These are phyloP conservation scores for Mugil cephalus DNA, from an alignment of 2,113 vertebrate genomes.

Conservation along the genomic window DNA sequence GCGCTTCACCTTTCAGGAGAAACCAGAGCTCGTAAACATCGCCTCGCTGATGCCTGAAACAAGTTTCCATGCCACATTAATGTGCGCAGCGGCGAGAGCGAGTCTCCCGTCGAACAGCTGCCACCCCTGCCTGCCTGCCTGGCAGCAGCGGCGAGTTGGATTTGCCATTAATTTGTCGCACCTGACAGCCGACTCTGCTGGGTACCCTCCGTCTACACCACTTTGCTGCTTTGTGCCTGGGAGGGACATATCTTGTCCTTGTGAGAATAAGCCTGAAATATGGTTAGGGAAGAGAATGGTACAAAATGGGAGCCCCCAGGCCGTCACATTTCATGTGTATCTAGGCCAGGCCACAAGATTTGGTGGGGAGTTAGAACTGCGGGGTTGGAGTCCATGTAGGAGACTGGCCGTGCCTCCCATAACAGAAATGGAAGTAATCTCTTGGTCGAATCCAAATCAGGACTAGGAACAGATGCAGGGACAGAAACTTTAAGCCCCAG, in stretches of 20 bases:
- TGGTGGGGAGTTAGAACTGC: slow-evolving; percentile 45
- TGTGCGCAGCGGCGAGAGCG: slow-evolving; percentile 50
- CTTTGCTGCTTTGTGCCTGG: slow-evolving; percentile 68
- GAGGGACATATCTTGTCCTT: slow-evolving; percentile 65
- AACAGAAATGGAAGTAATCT: slow-evolving; percentile 27
- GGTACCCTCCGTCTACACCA: slow-evolving; percentile 65
- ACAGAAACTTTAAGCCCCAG: slow-evolving; percentile 7
- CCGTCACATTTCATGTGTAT: slow-evolving; percentile 69
- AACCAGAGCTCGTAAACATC: slow-evolving; percentile 72
- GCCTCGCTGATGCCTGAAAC: slow-evolving; percentile 69
- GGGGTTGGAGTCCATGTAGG: slow-evolving; percentile 21
- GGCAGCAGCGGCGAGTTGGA: slow-evolving; percentile 60
- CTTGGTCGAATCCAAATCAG: background rate
- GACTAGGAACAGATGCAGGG: background rate
- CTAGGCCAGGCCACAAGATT: slow-evolving; percentile 66
- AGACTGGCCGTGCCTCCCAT: slow-evolving; percentile 2
- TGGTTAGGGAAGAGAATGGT: slow-evolving; percentile 66
- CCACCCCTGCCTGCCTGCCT: slow-evolving; percentile 65
- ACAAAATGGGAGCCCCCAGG: slow-evolving; percentile 59
- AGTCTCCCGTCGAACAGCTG: slow-evolving; percentile 76
- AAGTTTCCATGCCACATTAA: slow-evolving; percentile 72
- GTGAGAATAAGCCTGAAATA: slow-evolving; percentile 79
- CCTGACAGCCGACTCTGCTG: slow-evolving; percentile 75
- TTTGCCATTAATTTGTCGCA: slow-evolving; percentile 79
- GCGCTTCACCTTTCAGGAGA: slow-evolving; percentile 69